Base-by-base conservation (phyloP, 2,797 vertebrate genomes). In the Botia almorhae region DNA sequence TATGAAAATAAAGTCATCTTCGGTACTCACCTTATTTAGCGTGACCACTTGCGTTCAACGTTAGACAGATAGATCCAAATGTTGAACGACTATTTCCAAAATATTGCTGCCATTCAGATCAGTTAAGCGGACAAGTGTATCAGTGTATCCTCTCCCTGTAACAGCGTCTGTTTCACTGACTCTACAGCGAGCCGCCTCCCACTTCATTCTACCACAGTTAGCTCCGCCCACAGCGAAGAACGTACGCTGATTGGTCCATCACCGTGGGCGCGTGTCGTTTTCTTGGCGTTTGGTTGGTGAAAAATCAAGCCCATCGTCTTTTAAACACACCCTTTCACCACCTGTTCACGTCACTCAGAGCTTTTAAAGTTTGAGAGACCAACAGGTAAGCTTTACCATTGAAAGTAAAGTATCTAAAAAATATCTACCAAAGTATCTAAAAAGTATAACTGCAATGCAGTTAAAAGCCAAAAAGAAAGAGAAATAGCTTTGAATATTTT, bases 341-440 rank as follows among this genome's bases (percentile, higher is more conserved):
- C 84, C 89, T 89, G 87, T 78, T 82, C 72, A 76, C 76, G 69
- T 82, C 85, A 80, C n/a, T 85, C 69, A 61, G 39, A 14, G 78
- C 76, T 51, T 78, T 64, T 60, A 51, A 46, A 82, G 82, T 53
- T 76, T 74, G 53, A 65, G 46, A 55, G 36, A 61, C 11, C n/a
- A 36, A 51, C n/a, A 78, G 69, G 29, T 71, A 72, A 83, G 29
- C 14, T n/a, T 39, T 43, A 50, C 17, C 6, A 17, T 53, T 53
- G 51, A 43, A 43, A 43, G 51, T 4, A 16, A n/a, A 53, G 51
- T 4, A 17, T 16, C 4, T 53, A 53, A 16, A 53, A 6, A 53
- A 51, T 4, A 1, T 29, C 3, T 39, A 39, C 3, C 36, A 39
- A 39, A 39, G 6, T 39, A 8, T 1, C 1, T 8, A 43, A 29